Conservation (phyloP, 2,888 invertebrate genomes). For the Calameuta pallipes region DNA sequence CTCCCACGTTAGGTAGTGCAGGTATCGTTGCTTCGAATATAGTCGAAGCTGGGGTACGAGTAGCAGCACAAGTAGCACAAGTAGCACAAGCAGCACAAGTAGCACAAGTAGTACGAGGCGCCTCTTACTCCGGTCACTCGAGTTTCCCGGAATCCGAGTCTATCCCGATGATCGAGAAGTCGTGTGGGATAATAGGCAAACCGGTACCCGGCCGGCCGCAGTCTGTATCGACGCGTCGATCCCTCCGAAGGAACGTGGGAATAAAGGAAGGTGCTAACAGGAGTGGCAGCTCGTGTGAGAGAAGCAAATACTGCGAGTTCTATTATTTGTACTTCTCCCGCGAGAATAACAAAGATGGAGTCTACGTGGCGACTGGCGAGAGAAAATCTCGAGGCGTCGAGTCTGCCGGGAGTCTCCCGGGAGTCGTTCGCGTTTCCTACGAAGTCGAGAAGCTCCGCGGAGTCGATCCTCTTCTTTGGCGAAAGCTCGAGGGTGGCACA, state of each 20-base stretch:
- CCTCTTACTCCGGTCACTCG: not conserved
- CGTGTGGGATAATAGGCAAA: constrained; percentile 9
- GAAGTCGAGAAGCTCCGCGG: too few relatives aligned
- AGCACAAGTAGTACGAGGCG: not conserved
- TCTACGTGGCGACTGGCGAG: not conserved
- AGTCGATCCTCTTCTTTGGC: not conserved
- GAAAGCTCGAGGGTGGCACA: not conserved
- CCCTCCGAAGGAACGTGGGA: not conserved
- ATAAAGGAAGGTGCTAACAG: not conserved
- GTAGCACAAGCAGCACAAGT: not conserved
- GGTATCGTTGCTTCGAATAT: not conserved
- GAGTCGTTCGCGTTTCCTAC: not conserved
- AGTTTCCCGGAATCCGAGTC: constrained; percentile 1
- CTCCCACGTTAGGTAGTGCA: not conserved
- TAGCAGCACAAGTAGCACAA: too few relatives aligned
- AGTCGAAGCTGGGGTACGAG: not conserved
- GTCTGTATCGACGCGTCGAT: not conserved
- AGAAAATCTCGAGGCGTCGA: not conserved
- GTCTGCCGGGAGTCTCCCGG: not conserved
- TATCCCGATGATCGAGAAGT: constrained; percentile 8
- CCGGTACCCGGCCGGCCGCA: not conserved
- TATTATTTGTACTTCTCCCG: not conserved
- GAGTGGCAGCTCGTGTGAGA: not conserved
- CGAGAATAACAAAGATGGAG: not conserved
- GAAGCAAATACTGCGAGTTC: not conserved